Evolutionary conservation across 2,113 vertebrate genomes (phyloP), one percentile per base, ranked within the genome.

Genomic region (Corvus moneduloides): DNA sequence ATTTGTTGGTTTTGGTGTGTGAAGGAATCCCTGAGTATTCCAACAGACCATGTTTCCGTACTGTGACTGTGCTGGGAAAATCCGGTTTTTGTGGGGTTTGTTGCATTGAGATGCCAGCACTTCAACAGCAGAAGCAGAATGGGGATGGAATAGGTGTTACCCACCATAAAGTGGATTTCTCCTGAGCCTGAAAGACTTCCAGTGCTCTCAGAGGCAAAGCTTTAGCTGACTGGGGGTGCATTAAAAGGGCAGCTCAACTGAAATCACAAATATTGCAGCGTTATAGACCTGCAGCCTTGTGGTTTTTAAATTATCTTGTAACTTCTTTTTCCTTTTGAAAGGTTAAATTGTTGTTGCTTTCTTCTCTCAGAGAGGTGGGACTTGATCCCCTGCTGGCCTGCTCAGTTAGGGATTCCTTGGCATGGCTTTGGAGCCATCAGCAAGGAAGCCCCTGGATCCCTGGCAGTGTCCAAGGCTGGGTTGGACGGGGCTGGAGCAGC

Each of bases 401-500:
- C 39, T 37, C 15, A 30, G 23, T 19, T 16, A 5, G 52, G 52
- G 48, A 22, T 20, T 18, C 39, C 61, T 49, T 26, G 23, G 44
- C 26, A 2, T 2, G 14, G 58, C 48, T 69, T 56, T 39, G 83
- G 43, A 64, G 7, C n/a, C 26, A 13, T 46, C 58, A 90, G 32
- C 11, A 15, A 10, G 64, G 84, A 18, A n/a, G 8, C 6, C 23
- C 52, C 52, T 56, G 55, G 55, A 39, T 13, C 33, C 44, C 68
- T 74, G 68, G 27, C 0, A 46, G 28, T n/a, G 86, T 0, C 86
- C 68, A 1, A 43, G 76, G 51, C 76, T 37, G 19, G 67, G 27
- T 3, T 81, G 59, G 37, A 35, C 1, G 0, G 35, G 67, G 26
- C 32, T 26, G 75, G 59, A 28, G 27, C 59, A 19, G 0, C 30